Conservation (phyloP, 2,888 invertebrate species). For the Spodoptera littoralis region DNA sequence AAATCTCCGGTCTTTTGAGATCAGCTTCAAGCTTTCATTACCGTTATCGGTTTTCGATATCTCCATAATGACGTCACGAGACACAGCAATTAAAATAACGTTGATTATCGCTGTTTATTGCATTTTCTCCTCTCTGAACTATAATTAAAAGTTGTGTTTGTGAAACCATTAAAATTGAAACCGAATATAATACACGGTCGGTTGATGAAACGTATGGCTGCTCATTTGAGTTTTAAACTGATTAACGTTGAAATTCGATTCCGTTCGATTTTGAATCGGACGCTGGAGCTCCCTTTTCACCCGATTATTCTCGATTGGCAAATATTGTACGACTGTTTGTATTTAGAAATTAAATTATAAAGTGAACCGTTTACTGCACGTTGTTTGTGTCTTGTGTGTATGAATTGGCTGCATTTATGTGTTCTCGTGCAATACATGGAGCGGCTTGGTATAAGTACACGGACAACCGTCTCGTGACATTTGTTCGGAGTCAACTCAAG, state of each 20-base stretch:
- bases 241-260: constrained; percentile 56
- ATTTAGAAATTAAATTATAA: constrained; percentile 49
- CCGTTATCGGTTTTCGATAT: constrained; percentile 21
- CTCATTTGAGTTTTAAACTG: constrained; percentile 66
- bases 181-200: constrained; percentile 49
- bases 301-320: constrained; percentile 42
- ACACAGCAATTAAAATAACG: constrained; percentile 39
- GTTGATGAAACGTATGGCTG: constrained; percentile 52
- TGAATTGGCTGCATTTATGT: constrained; percentile 1
- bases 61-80: constrained; percentile 28
- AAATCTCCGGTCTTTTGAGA: constrained; percentile 1
- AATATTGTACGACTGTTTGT: constrained; percentile 38
- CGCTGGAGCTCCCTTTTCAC: constrained; percentile 36
- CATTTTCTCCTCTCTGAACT: constrained; percentile 34
- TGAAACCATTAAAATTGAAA: constrained; percentile 61
- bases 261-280: constrained; percentile 57
- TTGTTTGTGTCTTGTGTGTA: background rate
- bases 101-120: constrained; percentile 40
- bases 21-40: constrained; percentile 12
- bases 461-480: constrained; percentile 25
- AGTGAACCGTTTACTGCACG: constrained; percentile 4
- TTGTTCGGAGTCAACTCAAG: constrained; percentile 47
- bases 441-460: constrained; percentile 34
- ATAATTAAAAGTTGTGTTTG: constrained; percentile 58
- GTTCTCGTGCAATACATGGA: constrained; percentile 4